Evolutionary conservation across 2,113 vertebrate species (phyloP), one percentile per base, ranked within the genome.

Genomic region (Tragelaphus scriptus): DNA sequence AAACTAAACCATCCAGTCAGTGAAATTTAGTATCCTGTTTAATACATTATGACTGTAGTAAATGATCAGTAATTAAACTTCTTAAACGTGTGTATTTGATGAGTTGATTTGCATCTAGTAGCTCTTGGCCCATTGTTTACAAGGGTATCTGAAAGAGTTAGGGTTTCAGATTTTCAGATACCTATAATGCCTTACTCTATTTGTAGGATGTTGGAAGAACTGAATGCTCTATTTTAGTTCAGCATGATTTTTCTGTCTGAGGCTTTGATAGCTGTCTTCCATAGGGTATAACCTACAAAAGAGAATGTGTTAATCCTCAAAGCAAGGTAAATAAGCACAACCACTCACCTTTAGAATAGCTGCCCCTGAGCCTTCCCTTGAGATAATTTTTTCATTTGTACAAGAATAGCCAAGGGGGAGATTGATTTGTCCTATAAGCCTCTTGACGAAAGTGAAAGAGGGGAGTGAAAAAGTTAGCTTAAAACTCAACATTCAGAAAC

Each of bases 21-120:
- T 97, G 93, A 95, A 98, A 96, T 96, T 98, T 93, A 96, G 82
- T 93, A 77, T 90, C 51, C 88, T n/a, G 21, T 94, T 97, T 95
- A 96, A 97, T 96, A 65, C 32, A 88, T 94, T 77, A 82, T 90
- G 68, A 85, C 51, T 85, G 2, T 87, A 68, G 79, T 96, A 91
- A 97, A 94, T 97, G 91, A 36, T 56, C 92, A 87, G 87, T 84
- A 96, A 77, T 95, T 96, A 95, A 80, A 90, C 81, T 91, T 92
- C 59, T 96, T 95, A 79, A 97, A 88, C 92, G 88, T 91, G 65
- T 26, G 68, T 49, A 88, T 96, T 94, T 88, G 86, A 87, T 87
- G 85, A 87, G 84, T 96, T 86, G 23, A 61, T 91, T 97, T 95
- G 51, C 21, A 92, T 91, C 28, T 95, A 30, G 19, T 98, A 81